Evolutionary conservation across 2,797 vertebrate genomes (phyloP).

Genomic region (Psittacula derbiana): DNA sequence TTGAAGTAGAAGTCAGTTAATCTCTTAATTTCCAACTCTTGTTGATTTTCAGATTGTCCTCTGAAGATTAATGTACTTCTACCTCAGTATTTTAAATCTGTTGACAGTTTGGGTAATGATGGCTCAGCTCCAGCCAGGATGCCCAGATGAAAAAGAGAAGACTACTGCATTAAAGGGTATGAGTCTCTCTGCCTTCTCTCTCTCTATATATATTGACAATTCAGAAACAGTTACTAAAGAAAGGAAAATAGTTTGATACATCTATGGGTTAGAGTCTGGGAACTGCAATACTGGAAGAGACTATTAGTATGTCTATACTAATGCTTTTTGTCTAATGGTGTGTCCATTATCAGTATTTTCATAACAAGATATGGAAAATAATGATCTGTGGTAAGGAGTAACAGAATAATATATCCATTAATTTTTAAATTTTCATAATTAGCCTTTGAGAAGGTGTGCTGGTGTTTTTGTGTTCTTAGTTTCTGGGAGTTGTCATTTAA

Average conservation of each 20-base stretch:
- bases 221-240: not conserved
- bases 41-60: conserved; percentile 71
- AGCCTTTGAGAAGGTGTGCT: not conserved
- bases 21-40: conserved; percentile 58
- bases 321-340: not conserved
- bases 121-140: conserved; percentile 86
- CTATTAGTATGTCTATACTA: not conserved
- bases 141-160: conserved; percentile 93
- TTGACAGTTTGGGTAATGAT: conserved; percentile 82
- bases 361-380: not conserved
- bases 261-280: not conserved
- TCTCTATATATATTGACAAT: not conserved
- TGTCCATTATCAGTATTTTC: not conserved
- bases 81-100: conserved; percentile 75
- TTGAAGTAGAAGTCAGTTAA: not conserved
- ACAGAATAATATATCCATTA: not conserved
- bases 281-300: not conserved
- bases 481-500: not conserved
- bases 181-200: conserved; percentile 38
- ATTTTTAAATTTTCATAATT: not conserved
- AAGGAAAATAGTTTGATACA: not conserved
- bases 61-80: conserved; percentile 82
- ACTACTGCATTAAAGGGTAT: conserved; percentile 94
- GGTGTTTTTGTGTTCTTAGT: not conserved
- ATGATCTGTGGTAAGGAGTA: not conserved